Conservation (phyloP, 2,113 vertebrate species). For the Otolemur garnettii region DNA sequence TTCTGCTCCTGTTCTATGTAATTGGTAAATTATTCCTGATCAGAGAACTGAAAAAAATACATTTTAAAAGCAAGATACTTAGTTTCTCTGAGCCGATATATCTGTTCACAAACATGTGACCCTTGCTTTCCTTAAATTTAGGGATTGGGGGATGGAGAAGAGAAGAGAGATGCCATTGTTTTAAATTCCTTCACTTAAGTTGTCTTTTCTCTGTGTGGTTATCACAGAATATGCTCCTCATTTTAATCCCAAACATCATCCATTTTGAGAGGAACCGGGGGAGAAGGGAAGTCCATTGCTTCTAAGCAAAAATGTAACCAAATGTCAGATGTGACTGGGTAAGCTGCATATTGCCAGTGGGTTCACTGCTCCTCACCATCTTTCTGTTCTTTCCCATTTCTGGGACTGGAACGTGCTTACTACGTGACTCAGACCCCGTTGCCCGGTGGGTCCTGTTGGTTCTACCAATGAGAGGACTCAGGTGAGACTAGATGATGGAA, state of each 20-base stretch:
- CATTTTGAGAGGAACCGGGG: background rate
- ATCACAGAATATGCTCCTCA: background rate
- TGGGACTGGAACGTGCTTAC: background rate
- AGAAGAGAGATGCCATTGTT: background rate
- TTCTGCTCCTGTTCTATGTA: slow-evolving; percentile 57
- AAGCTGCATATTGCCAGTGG: background rate
- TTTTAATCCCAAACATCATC: background rate
- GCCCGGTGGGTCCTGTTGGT: background rate
- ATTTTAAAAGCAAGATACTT: slow-evolving; percentile 34
- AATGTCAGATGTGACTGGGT: too few relatives aligned
- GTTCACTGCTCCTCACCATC: too few relatives aligned
- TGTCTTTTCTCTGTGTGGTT: slow-evolving; percentile 35
- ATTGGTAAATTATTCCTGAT: slow-evolving; percentile 69
- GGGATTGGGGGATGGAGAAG: background rate
- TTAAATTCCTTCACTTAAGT: background rate
- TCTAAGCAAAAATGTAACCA: background rate
- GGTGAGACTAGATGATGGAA: background rate
- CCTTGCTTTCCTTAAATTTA: background rate
- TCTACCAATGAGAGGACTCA: background rate
- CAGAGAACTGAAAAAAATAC: slow-evolving; percentile 61
- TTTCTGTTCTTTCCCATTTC: background rate
- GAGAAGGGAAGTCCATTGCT: background rate
- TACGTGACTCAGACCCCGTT: background rate
- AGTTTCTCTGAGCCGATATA: slow-evolving; percentile 7
- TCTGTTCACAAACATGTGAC: background rate